Evolutionary conservation across 2,797 vertebrate species (phyloP).

Genomic region (Neoniphon sammara): DNA sequence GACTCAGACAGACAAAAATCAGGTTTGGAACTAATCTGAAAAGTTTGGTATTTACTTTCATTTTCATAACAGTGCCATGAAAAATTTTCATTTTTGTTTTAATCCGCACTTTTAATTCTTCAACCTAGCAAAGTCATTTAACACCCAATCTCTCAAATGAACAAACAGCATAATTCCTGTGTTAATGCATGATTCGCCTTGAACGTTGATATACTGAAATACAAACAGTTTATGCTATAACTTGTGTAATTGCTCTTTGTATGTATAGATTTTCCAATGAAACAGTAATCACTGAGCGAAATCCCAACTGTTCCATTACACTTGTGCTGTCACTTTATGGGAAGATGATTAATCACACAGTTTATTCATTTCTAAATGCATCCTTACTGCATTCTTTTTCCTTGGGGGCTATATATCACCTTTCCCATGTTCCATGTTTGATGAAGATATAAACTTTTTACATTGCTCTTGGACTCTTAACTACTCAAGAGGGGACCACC

Average conservation of each 20-base stretch:
- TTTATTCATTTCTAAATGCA: conserved; percentile 66
- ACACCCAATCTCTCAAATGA: conserved; percentile 45
- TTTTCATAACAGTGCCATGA: neutral
- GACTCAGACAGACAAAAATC: too few relatives aligned
- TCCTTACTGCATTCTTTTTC: conserved; percentile 55
- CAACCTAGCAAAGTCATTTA: conserved; percentile 32
- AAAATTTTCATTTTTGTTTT: conserved; percentile 1
- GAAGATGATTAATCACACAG: conserved; percentile 75
- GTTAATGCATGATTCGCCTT: conserved; percentile 36
- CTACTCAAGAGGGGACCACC: conserved; percentile 19
- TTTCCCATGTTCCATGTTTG: conserved; percentile 40
- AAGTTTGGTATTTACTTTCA: too few relatives aligned
- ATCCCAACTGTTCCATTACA: conserved; percentile 71
- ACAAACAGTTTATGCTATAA: conserved; percentile 48
- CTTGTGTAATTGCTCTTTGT: conserved; percentile 63
- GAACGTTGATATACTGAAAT: conserved; percentile 31
- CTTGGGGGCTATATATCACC: conserved; percentile 46
- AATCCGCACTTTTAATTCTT: conserved; percentile 32
- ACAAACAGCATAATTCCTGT: conserved; percentile 22
- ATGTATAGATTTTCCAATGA: conserved; percentile 77
- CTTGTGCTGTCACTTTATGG: conserved; percentile 52
- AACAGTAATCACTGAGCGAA: conserved; percentile 74
- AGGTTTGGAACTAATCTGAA: too few relatives aligned
- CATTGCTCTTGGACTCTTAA: conserved; percentile 37
- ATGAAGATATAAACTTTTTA: conserved; percentile 54